Evolutionary conservation across 1,140 invertebrate genomes (phyloP).

Genomic region (Telenomus remus): DNA sequence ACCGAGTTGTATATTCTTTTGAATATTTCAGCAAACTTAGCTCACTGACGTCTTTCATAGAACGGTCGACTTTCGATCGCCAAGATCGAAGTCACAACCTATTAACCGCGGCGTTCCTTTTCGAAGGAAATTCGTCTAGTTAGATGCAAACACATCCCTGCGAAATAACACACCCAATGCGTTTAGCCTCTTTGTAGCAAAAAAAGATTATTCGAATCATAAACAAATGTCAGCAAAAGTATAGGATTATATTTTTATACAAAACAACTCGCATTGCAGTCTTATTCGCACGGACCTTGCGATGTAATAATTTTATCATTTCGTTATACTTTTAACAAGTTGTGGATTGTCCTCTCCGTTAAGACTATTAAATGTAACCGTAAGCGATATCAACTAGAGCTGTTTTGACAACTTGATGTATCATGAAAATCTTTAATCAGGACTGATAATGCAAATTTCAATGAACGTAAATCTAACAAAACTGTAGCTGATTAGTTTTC

Average conservation of each 20-base stretch:
- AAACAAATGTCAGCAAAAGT: background rate
- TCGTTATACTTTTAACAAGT: conserved; percentile 3
- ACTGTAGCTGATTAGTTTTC: background rate
- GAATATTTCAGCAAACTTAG: conserved; percentile 56
- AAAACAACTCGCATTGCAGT: conserved; percentile 9
- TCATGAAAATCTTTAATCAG: conserved; percentile 23
- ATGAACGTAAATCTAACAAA: too few relatives aligned
- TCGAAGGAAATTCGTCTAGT: conserved; percentile 24
- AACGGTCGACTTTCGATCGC: conserved; percentile 33
- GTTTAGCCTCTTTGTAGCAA: conserved; percentile 2
- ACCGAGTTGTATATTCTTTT: conserved; percentile 52
- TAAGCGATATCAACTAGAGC: too few relatives aligned
- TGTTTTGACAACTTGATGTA: too few relatives aligned
- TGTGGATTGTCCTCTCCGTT: conserved; percentile 12
- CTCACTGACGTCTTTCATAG: conserved; percentile 57
- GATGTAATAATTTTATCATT: conserved; percentile 5
- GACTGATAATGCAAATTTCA: conserved; percentile 5
- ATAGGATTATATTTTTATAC: conserved; percentile 15
- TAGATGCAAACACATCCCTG: conserved; percentile 12
- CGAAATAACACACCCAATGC: conserved; percentile 19
- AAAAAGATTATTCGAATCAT: background rate
- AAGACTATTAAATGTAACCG: background rate
- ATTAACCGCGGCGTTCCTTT: conserved; percentile 34
- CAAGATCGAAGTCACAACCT: conserved; percentile 33
- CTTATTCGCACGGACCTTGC: conserved; percentile 3